Evolutionary conservation across 2,888 invertebrate species (phyloP).

Genomic region (Ypsolopha sequella): DNA sequence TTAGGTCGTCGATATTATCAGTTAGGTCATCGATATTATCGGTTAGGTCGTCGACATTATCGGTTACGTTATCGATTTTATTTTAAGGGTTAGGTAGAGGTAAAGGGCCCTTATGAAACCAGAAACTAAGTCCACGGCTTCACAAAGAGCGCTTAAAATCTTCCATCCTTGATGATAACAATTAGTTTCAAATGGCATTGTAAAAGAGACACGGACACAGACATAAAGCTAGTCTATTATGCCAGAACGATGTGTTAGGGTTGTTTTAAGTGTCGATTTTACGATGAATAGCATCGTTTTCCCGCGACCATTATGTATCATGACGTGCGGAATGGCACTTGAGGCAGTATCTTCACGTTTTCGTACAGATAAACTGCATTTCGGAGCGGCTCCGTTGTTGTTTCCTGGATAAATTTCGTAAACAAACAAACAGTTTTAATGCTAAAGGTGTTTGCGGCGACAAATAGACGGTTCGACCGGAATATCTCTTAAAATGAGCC

Average conservation of each 20-base stretch:
- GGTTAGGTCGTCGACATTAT: too few species aligned
- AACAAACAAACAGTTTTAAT: too few species aligned
- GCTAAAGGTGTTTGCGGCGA: too few species aligned
- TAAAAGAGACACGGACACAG: not conserved
- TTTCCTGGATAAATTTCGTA: constrained; percentile 1
- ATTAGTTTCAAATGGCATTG: constrained; percentile 1
- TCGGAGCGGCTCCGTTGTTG: constrained; percentile 21
- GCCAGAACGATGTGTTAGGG: constrained; percentile 46
- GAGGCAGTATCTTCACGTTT: constrained; percentile 36
- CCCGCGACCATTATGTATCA: constrained; percentile 44
- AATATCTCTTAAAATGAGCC: too few species aligned
- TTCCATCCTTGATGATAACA: not conserved
- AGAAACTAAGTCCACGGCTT: too few species aligned
- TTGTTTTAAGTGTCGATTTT: constrained; percentile 58
- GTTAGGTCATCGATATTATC: too few species aligned
- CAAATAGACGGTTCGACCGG: too few species aligned
- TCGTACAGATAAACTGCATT: constrained; percentile 39
- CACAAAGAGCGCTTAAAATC: too few species aligned
- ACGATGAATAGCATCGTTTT: constrained; percentile 60
- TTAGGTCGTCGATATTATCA: too few species aligned
- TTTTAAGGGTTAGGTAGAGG: too few species aligned
- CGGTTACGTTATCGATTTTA: too few species aligned
- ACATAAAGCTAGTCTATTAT: constrained; percentile 36
- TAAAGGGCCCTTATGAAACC: too few species aligned
- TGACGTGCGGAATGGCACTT: constrained; percentile 48